These are phyloP conservation scores for Agapornis canus DNA, from an alignment of 2,797 vertebrate genomes.

Conservation along the genomic window DNA sequence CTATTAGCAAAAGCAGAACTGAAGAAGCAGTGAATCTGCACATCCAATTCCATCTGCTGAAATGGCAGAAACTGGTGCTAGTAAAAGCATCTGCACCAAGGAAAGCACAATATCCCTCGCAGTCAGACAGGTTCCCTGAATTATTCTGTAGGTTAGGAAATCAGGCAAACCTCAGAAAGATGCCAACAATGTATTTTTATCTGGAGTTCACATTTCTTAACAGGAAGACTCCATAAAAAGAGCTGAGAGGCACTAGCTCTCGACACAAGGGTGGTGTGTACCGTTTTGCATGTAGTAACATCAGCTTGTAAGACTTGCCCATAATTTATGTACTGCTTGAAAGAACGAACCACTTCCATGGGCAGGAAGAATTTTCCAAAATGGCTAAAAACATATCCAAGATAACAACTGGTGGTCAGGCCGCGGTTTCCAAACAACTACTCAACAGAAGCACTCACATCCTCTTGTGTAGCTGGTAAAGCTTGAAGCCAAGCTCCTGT, in stretches of 20 bases:
- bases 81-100: not conserved
- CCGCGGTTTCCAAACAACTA: slow-evolving; percentile 56
- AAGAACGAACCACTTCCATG: slow-evolving; percentile 59
- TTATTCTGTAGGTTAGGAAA: not conserved
- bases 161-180: not conserved
- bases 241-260: not conserved
- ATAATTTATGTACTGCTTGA: slow-evolving; percentile 57
- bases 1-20: not conserved
- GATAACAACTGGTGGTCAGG: slow-evolving; percentile 63
- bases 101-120: not conserved
- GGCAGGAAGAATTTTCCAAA: slow-evolving; percentile 51
- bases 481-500: slow-evolving; percentile 31
- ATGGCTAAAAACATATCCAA: slow-evolving; percentile 57
- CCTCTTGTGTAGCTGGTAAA: slow-evolving; percentile 55
- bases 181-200: slow-evolving; percentile 64
- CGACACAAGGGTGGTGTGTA: not conserved
- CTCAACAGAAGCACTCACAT: slow-evolving; percentile 58
- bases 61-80: not conserved
- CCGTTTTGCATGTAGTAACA: slow-evolving; percentile 19
- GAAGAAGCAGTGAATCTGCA: not conserved
- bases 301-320: slow-evolving; percentile 6
- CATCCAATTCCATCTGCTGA: not conserved
- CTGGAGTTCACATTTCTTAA: slow-evolving; percentile 8
- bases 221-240: slow-evolving; percentile 53
- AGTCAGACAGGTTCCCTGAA: not conserved